These are phyloP conservation scores for Macrotus californicus DNA, from an alignment of 2,113 vertebrate genomes.

Conservation along the genomic window DNA sequence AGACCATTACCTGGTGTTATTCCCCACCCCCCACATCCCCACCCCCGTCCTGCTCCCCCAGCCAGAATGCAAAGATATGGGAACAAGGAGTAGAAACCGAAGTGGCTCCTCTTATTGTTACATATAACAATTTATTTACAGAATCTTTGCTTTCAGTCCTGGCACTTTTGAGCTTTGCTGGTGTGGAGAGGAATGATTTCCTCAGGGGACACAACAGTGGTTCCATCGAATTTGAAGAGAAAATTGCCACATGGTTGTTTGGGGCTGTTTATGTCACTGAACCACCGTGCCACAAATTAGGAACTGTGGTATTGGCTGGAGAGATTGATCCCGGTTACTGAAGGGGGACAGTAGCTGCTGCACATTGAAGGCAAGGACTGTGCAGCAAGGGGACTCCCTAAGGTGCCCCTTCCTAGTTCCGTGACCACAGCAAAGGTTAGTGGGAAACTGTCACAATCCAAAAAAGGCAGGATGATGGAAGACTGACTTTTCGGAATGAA, in stretches of 20 bases:
- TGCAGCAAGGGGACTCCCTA: not conserved
- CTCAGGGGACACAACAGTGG: not conserved
- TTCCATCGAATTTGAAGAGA: not conserved
- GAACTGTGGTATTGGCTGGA: not conserved
- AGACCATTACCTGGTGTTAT: not conserved
- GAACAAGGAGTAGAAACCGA: not conserved
- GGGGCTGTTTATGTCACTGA: not conserved
- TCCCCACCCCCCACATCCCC: too few species aligned
- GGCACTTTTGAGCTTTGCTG: not conserved
- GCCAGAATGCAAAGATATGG: not conserved
- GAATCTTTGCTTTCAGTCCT: not conserved
- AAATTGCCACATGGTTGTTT: not conserved
- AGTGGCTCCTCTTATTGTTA: not conserved
- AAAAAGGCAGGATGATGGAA: not conserved
- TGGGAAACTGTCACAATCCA: not conserved
- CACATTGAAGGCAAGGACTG: not conserved
- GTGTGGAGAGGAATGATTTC: not conserved
- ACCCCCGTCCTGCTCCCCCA: too few species aligned
- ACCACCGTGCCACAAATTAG: not conserved
- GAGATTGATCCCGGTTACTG: not conserved
- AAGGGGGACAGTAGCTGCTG: not conserved
- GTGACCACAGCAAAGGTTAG: not conserved
- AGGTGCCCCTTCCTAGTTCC: not conserved
- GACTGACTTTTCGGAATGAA: not conserved
- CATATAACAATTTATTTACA: not conserved